Conservation (phyloP, 2,113 vertebrate genomes). For the Benitochromis conjunctus region DNA sequence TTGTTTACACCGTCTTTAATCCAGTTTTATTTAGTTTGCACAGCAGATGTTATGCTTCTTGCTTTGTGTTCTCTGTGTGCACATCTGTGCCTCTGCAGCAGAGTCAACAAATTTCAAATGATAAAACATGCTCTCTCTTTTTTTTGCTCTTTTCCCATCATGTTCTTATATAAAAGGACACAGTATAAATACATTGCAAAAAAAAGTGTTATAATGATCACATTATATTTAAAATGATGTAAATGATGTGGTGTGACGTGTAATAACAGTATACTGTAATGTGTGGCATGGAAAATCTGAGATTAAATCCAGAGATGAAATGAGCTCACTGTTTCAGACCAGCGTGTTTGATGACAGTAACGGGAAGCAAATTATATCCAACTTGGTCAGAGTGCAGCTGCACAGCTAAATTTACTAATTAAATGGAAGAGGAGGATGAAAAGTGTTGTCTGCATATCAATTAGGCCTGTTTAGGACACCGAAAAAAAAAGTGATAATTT, state of each 20-base stretch:
- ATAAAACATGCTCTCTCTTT: not conserved
- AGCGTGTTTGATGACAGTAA: not conserved
- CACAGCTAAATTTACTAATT: not conserved
- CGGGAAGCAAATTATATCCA: not conserved
- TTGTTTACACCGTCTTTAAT: not conserved
- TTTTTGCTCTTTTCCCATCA: not conserved
- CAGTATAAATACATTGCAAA: not conserved
- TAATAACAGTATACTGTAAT: not conserved
- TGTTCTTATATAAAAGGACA: not conserved
- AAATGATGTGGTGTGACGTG: not conserved
- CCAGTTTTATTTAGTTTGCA: not conserved
- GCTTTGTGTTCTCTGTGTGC: not conserved
- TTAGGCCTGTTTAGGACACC: not conserved
- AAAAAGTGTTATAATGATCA: not conserved
- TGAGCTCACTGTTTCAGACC: not conserved
- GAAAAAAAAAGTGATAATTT: conserved; percentile 13
- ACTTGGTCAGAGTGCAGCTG: not conserved
- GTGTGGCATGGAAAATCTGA: not conserved
- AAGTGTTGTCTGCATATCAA: conserved; percentile 14
- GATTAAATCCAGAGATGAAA: not conserved
- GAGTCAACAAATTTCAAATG: not conserved
- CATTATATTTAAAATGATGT: not conserved
- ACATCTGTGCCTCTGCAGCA: not conserved
- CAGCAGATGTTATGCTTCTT: not conserved
- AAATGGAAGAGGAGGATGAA: not conserved